A percentile compares a stretch with the other conserved stretches of the same genome.
These are phyloP conservation scores for Stenodera caucasica DNA, from an alignment of 2,888 invertebrate species.

Conservation along the genomic window DNA sequence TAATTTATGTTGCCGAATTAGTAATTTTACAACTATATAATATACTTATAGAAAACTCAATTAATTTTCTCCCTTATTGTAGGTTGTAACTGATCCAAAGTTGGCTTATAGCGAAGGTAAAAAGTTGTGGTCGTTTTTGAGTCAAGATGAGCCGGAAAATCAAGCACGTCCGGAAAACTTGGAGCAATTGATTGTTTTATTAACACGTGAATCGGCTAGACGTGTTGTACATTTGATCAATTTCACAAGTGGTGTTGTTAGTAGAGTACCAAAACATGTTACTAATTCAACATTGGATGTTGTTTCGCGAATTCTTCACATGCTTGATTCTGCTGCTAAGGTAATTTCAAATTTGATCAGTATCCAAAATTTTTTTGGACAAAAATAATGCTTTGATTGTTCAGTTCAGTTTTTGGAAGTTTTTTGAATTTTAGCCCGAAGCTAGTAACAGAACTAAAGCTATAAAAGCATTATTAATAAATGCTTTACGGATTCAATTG, in stretches of 20 bases:
- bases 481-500: conserved; percentile 41
- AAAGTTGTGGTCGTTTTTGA: conserved; percentile 70
- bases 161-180: conserved; percentile 78
- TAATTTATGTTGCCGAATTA: conserved; percentile 77
- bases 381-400: no score
- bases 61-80: conserved; percentile 21
- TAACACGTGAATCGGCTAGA: conserved; percentile 77
- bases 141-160: conserved; percentile 81
- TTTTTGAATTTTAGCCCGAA: background rate
- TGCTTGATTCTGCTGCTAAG: conserved; percentile 68
- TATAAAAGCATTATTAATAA: conserved; percentile 45
- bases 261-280: conserved; percentile 60
- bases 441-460: conserved; percentile 40
- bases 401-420: no score
- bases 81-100: conserved; percentile 80
- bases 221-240: conserved; percentile 78
- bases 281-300: conserved; percentile 38
- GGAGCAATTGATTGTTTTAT: conserved; percentile 74
- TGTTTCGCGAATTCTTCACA: conserved; percentile 61
- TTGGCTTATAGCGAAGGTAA: conserved; percentile 73
- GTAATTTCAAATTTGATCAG: conserved; percentile 50
- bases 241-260: conserved; percentile 63
- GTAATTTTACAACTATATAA: no score
- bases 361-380: no score
- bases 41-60: background rate